These are phyloP conservation scores for Laticauda laticaudata DNA, from an alignment of 2,113 vertebrate species.

Conservation along the genomic window DNA sequence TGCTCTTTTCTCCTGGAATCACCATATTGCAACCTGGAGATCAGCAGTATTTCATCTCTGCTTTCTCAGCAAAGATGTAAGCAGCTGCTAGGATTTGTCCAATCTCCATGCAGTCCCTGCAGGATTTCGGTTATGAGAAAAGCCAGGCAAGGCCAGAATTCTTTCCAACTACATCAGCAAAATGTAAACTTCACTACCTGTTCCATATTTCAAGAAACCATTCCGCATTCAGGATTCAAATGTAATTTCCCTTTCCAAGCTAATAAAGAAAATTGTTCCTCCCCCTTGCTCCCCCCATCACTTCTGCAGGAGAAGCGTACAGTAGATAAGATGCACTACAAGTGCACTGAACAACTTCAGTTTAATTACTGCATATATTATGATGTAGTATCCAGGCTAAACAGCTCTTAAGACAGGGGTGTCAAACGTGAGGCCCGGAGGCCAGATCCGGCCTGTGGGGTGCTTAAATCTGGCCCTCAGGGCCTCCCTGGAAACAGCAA, in stretches of 20 bases:
- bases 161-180: background rate
- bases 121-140: too few species aligned
- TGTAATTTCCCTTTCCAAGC: background rate
- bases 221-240: background rate
- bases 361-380: background rate
- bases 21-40: background rate
- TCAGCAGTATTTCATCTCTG: background rate
- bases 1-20: background rate
- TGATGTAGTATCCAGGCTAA: background rate
- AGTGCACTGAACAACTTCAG: background rate
- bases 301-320: background rate
- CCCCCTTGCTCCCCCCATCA: background rate
- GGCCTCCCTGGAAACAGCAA: too few species aligned
- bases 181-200: background rate
- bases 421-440: too few species aligned
- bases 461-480: too few species aligned
- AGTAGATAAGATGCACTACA: background rate
- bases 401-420: background rate
- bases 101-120: background rate
- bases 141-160: background rate
- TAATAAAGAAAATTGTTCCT: background rate
- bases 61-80: background rate
- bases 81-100: background rate
- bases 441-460: too few species aligned
- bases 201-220: background rate